Conservation (phyloP, 2,888 invertebrate genomes). For the Heliconius erato region DNA sequence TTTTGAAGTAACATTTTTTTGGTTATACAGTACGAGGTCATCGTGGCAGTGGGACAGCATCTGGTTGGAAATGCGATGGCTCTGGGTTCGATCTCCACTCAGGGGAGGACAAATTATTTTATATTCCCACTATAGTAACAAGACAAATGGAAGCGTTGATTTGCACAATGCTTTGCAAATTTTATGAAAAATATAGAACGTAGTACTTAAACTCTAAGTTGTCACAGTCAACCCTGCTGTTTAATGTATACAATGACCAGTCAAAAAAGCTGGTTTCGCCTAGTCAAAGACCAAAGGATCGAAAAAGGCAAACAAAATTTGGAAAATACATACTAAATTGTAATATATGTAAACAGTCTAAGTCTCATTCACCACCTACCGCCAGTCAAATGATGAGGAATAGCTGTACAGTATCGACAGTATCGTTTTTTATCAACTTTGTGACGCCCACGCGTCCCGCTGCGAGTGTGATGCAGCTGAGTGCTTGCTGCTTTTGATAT, state of each 20-base stretch:
- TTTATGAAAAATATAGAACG: too few species aligned
- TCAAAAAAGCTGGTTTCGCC: too few species aligned
- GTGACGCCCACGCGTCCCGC: conserved; percentile 27
- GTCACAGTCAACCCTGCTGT: too few species aligned
- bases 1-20: too few species aligned
- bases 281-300: neutral
- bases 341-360: conserved; percentile 12
- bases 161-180: too few species aligned
- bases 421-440: conserved; percentile 33
- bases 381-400: conserved; percentile 37
- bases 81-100: neutral
- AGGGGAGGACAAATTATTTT: neutral
- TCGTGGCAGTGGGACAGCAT: neutral
- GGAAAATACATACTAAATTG: neutral
- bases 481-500: conserved; percentile 22
- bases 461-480: conserved; percentile 16
- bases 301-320: neutral
- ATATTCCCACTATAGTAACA: too few species aligned
- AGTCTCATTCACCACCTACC: conserved; percentile 21
- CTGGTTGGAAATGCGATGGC: neutral
- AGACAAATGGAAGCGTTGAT: too few species aligned
- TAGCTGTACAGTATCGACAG: conserved; percentile 3
- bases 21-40: too few species aligned
- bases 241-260: too few species aligned
- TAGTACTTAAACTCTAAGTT: too few species aligned